Conservation (phyloP, 2,888 invertebrate genomes). For the Agrochola circellaris region DNA sequence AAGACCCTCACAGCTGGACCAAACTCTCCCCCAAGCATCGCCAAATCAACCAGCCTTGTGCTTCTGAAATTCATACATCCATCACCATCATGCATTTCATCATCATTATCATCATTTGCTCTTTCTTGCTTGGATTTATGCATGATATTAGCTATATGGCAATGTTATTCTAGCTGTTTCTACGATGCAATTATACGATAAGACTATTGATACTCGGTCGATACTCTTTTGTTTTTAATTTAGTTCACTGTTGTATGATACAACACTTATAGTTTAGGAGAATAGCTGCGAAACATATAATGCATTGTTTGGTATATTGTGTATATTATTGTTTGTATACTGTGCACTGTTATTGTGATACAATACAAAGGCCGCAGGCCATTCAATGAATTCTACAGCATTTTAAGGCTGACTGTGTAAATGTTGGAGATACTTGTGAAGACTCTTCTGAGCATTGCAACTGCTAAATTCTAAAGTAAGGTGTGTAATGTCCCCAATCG, state of each 20-base stretch:
- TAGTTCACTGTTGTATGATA: conserved; percentile 17
- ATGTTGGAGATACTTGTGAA: not conserved
- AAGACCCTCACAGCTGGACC: not conserved
- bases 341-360: not conserved
- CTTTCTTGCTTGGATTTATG: not conserved
- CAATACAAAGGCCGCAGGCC: not conserved
- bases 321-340: not conserved
- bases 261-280: conserved; percentile 20
- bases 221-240: conserved; percentile 22
- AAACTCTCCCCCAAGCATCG: not conserved
- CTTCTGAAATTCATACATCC: not conserved
- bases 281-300: not conserved
- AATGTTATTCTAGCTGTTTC: conserved; percentile 3
- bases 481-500: not conserved
- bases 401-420: not conserved
- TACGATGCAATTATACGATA: not conserved
- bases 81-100: too few species aligned
- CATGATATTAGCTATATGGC: not conserved
- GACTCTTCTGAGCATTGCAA: not conserved
- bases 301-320: conserved; percentile 4
- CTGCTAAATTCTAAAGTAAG: not conserved
- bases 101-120: too few species aligned
- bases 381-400: not conserved
- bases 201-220: not conserved
- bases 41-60: not conserved